Evolutionary conservation across 2,113 vertebrate genomes (phyloP).

Genomic region (Cyphomyrus discorhynchus): DNA sequence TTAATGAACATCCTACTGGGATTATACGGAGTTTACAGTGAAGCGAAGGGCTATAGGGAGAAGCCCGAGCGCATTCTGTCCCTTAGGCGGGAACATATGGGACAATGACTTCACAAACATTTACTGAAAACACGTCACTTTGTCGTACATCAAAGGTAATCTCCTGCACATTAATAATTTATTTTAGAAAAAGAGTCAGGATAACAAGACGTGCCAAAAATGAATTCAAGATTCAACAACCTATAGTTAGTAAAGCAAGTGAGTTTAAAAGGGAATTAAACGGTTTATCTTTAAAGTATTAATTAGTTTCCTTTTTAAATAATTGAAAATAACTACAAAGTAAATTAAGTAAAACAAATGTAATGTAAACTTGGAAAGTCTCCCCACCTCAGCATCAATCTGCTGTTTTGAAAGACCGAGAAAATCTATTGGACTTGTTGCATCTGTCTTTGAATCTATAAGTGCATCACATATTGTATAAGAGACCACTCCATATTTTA

Average conservation of each 20-base stretch:
- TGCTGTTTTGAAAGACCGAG: neutral
- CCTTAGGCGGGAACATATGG: neutral
- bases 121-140: neutral
- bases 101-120: neutral
- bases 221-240: neutral
- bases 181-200: neutral
- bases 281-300: neutral
- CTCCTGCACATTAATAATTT: neutral
- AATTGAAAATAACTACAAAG: neutral
- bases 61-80: neutral
- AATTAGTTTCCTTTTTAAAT: neutral
- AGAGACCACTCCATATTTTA: neutral
- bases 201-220: neutral
- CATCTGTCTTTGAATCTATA: neutral
- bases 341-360: neutral
- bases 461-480: neutral
- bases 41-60: neutral
- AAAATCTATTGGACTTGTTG: neutral
- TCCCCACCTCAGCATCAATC: neutral
- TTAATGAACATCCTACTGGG: constrained; percentile 13
- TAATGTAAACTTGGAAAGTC: neutral
- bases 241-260: neutral
- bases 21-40: neutral
- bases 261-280: neutral
- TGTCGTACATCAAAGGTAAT: neutral